Conservation (phyloP, 2,797 vertebrate genomes). For the Etheostoma nigrum region DNA sequence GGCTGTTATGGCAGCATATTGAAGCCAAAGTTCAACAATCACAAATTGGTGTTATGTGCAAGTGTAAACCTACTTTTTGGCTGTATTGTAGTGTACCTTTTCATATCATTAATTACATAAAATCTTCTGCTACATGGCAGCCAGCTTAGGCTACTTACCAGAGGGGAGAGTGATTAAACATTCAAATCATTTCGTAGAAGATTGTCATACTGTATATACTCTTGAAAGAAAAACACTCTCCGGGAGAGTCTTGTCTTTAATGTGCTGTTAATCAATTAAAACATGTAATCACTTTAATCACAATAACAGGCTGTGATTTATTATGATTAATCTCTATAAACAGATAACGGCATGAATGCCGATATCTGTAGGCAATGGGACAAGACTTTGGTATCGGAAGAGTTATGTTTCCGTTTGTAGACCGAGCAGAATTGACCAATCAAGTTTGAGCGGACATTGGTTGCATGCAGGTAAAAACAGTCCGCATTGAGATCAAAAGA, state of each 20-base stretch:
- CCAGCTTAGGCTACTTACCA: background rate
- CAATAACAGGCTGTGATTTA: too few relatives aligned
- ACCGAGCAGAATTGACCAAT: too few relatives aligned
- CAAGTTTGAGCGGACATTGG: too few relatives aligned
- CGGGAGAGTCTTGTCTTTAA: background rate
- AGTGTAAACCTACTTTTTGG: background rate
- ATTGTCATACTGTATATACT: background rate
- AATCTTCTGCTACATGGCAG: background rate
- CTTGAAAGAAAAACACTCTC: conserved; percentile 3
- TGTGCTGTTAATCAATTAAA: too few relatives aligned
- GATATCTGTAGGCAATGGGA: too few relatives aligned
- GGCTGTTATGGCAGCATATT: background rate
- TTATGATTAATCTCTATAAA: too few relatives aligned
- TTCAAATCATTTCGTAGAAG: conserved; percentile 12
- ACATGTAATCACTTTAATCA: too few relatives aligned
- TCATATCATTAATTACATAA: background rate
- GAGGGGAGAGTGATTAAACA: conserved; percentile 16
- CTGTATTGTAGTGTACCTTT: background rate
- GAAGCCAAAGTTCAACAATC: background rate
- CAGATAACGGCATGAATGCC: too few relatives aligned
- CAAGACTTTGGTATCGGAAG: too few relatives aligned
- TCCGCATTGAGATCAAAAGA: too few relatives aligned
- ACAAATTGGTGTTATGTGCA: background rate
- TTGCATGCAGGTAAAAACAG: too few relatives aligned
- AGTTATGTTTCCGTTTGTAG: too few relatives aligned